A percentile compares a stretch with the other conserved stretches of the same genome.
These are phyloP conservation scores for Oscarella lobularis DNA, from an alignment of 37 sponge, comb jelly and placozoan genomes.

Conservation along the genomic window DNA sequence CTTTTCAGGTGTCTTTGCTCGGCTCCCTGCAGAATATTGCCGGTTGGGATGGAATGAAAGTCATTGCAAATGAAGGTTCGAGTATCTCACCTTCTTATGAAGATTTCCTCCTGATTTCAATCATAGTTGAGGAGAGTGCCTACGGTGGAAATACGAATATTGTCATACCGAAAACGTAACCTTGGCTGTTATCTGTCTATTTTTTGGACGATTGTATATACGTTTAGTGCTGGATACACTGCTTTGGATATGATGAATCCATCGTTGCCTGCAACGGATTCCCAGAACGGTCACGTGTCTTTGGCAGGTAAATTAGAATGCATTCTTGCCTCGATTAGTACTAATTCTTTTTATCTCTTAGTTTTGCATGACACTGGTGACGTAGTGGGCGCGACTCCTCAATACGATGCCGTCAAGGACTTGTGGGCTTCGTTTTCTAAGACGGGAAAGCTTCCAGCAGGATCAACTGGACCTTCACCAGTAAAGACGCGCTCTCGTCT, in stretches of 20 bases:
- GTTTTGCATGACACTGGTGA: slow-evolving; percentile 3
- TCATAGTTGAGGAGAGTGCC: too few species aligned
- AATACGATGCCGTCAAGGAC: slow-evolving; percentile 3
- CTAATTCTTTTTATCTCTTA: too few species aligned
- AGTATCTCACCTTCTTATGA: background rate
- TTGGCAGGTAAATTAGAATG: background rate
- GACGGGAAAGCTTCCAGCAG: slow-evolving; percentile 4
- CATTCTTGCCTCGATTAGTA: background rate
- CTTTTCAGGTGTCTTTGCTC: slow-evolving; percentile 7
- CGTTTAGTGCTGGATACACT: slow-evolving; percentile 3
- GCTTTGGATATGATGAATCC: slow-evolving; percentile 14
- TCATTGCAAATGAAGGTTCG: slow-evolving; percentile 10
- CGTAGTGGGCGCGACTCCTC: background rate
- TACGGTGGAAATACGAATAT: too few species aligned
- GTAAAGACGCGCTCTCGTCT: too few species aligned
- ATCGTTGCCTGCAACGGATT: background rate
- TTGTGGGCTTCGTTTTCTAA: slow-evolving; percentile 11
- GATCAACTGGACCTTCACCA: slow-evolving; percentile 13
- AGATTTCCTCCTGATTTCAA: too few species aligned
- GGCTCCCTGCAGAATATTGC: slow-evolving; percentile 13
- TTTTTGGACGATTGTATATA: too few species aligned
- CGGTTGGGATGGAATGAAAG: slow-evolving; percentile 14
- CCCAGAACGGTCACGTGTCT: slow-evolving; percentile 6
- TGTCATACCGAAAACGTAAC: too few species aligned
- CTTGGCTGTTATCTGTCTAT: too few species aligned